Conservation (phyloP, 1,140 invertebrate genomes). For the Drosophila lacertosa region DNA sequence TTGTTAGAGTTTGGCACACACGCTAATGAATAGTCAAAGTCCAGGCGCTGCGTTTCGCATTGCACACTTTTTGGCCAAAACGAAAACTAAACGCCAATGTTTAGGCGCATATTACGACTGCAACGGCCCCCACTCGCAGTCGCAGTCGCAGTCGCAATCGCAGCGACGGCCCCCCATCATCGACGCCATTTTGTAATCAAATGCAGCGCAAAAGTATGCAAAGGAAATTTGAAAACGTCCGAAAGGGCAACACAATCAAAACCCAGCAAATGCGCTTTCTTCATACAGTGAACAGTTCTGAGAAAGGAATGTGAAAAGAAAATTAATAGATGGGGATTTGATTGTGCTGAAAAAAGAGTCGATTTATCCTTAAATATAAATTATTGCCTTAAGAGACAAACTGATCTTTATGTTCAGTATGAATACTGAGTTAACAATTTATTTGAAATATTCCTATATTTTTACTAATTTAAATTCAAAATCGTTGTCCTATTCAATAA, state of each 20-base stretch:
- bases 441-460: too few relatives aligned
- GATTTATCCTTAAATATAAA: too few relatives aligned
- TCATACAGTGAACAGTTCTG: constrained; percentile 47
- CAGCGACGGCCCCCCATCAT: constrained; percentile 40
- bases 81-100: constrained; percentile 75
- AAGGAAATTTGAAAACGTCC: constrained; percentile 55
- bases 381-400: too few relatives aligned
- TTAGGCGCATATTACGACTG: constrained; percentile 75
- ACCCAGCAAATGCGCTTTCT: constrained; percentile 53
- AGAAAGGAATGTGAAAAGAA: not conserved
- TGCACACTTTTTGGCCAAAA: constrained; percentile 58
- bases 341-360: too few relatives aligned
- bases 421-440: too few relatives aligned
- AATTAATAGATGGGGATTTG: too few relatives aligned
- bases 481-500: too few relatives aligned
- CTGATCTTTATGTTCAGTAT: too few relatives aligned
- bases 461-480: too few relatives aligned
- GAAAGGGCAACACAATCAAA: constrained; percentile 3
- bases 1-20: constrained; percentile 74
- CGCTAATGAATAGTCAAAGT: constrained; percentile 80
- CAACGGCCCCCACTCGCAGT: too few relatives aligned
- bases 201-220: constrained; percentile 76
- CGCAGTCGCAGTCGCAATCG: too few relatives aligned
- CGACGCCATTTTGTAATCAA: constrained; percentile 72
- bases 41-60: constrained; percentile 45